Evolutionary conservation across 2,888 invertebrate genomes (phyloP).

Genomic region (Cylloceria caligata): DNA sequence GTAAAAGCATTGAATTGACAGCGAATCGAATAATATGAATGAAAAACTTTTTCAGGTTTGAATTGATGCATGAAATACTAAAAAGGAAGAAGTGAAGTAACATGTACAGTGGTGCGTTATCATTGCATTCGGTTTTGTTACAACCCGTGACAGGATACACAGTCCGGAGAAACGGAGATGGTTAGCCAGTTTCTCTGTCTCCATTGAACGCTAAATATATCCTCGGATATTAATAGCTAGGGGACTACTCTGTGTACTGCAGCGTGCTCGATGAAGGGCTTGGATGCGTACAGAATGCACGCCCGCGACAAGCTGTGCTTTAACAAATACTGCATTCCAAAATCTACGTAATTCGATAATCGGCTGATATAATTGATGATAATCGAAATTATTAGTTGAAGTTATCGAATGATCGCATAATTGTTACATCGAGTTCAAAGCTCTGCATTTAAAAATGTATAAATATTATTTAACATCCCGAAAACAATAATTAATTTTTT

Average conservation of each 20-base stretch:
- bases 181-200: conserved; percentile 74
- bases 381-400: neutral
- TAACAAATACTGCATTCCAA: conserved; percentile 50
- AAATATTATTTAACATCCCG: neutral
- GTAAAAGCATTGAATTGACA: neutral
- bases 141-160: conserved; percentile 1
- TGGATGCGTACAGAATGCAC: conserved; percentile 48
- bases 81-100: neutral
- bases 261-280: conserved; percentile 72
- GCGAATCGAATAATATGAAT: neutral
- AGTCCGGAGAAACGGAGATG: conserved; percentile 36
- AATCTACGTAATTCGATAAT: neutral
- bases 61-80: neutral
- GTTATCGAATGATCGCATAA: neutral
- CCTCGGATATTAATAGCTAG: conserved; percentile 80
- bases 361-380: neutral
- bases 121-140: conserved; percentile 1
- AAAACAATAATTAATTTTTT: neutral
- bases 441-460: no score
- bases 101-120: neutral
- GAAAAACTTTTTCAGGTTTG: neutral
- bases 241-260: conserved; percentile 64
- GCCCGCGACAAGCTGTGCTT: conserved; percentile 22
- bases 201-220: conserved; percentile 83
- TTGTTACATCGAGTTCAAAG: neutral